A percentile compares a stretch with the other conserved stretches of the same genome.
phyloP scores from a whole-genome alignment of 2,797 vertebrate genomes.

The Dipus sagitta region DNA sequence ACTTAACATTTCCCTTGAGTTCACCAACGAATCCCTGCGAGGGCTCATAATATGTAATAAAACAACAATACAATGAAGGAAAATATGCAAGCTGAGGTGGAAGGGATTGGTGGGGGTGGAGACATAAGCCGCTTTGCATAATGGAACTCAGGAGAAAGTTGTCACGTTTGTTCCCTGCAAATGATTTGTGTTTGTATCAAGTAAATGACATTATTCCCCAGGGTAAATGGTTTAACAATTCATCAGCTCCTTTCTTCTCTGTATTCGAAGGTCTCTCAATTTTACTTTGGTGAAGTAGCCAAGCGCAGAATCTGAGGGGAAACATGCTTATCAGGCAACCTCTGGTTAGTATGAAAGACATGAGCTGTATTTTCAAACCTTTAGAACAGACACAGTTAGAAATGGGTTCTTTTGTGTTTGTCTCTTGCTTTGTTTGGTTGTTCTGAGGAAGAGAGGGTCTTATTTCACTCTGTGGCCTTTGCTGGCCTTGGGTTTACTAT shows the following conservation, averaged over 20 bases:
- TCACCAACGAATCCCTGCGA: slow-evolving; percentile 48
- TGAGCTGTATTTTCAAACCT: neutral
- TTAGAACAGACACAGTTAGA: neutral
- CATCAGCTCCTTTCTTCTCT: slow-evolving; percentile 55
- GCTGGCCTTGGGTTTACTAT: too few relatives aligned
- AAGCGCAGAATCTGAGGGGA: neutral
- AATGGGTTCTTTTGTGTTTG: neutral
- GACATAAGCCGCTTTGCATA: neutral
- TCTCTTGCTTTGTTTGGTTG: neutral
- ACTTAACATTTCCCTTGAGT: slow-evolving; percentile 71
- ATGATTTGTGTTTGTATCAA: slow-evolving; percentile 61
- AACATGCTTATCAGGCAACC: slow-evolving; percentile 37
- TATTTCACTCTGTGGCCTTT: too few relatives aligned
- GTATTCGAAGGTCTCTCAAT: slow-evolving; percentile 39
- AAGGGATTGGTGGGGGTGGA: neutral
- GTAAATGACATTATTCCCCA: slow-evolving; percentile 12
- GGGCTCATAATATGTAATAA: slow-evolving; percentile 58
- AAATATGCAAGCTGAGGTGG: neutral
- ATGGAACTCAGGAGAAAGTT: neutral
- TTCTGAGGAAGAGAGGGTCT: neutral
- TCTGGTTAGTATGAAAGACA: slow-evolving; percentile 32
- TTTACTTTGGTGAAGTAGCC: slow-evolving; percentile 22
- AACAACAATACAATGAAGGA: slow-evolving; percentile 28
- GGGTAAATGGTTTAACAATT: slow-evolving; percentile 29
- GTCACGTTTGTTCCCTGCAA: neutral